Evolutionary conservation across 2,888 invertebrate genomes (phyloP), one percentile per base, ranked within the genome.

Genomic region (Thecocarcelia acutangulata): DNA sequence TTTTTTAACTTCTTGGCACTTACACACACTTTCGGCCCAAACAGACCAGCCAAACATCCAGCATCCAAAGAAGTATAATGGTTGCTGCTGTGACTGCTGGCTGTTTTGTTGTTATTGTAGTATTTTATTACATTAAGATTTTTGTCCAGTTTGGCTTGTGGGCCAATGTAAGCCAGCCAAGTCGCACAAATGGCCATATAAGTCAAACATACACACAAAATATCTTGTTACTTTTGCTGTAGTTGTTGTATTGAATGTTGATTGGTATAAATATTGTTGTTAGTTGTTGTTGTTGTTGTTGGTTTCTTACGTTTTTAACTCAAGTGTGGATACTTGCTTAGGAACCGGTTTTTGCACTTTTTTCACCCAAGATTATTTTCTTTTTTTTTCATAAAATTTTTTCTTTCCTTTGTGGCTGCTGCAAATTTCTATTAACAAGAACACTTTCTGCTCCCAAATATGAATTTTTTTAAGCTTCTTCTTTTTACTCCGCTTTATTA

Each of bases 301-400:
- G 37, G 59, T 64, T 61, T 63, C 59, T 64, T 61, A 79, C 58
- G 59, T 82, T 82, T 81, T 64, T 69, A 66, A 82, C 63, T 77
- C 69, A 78, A 73, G 40, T 84, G 69, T 73, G 72, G 69, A 61
- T 80, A 76, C 74, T 70, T 73, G 83, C 77, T 80, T 81, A 52
- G 68, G 76, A 84, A 80, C 84, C 80, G 84, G 80, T 84, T 84
- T 76, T 83, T 81, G 56, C 76, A 79, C 81, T 83, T 83, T 75
- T 77, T 63, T 78, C 66, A 72, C 46, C 66, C 58, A 69, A 77
- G 66, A 78, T 82, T 82, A 59, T 74, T 82, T 82, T 81, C 73
- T 73, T 81, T 52, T 24, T 17, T 59, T 66, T 46, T 56, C 37
- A 37, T 9, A 19, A 15, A 54, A 50, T 21, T 70, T 46, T 33